Conservation (phyloP, 2,113 vertebrate genomes). For the Trinectes maculatus region DNA sequence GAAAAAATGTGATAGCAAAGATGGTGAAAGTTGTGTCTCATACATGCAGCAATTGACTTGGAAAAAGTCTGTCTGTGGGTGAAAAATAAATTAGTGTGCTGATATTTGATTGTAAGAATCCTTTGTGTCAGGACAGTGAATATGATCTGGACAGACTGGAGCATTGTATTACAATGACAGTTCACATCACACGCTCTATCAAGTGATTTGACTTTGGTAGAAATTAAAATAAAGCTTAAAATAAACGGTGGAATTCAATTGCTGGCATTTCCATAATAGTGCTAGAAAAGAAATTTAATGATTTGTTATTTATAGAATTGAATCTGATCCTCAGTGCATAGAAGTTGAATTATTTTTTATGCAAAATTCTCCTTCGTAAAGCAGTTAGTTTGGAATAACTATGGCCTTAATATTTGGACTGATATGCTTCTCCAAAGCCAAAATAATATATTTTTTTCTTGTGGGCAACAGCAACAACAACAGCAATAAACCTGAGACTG, state of each 20-base stretch:
- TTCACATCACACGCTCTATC: no score
- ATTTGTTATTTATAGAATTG: background rate
- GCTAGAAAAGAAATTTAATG: background rate
- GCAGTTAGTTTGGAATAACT: background rate
- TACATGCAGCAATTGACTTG: constrained; percentile 39
- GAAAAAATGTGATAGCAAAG: background rate
- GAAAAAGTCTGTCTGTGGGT: constrained; percentile 33
- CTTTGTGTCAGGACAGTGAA: constrained; percentile 7
- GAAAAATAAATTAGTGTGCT: constrained; percentile 60
- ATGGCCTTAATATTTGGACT: background rate
- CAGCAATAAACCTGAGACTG: constrained; percentile 13
- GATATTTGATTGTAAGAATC: constrained; percentile 69
- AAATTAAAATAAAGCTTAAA: background rate
- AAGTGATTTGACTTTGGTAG: background rate
- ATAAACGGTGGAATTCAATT: background rate
- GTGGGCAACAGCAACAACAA: background rate
- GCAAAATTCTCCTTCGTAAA: background rate
- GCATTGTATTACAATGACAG: no score
- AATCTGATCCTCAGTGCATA: background rate
- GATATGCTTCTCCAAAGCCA: background rate
- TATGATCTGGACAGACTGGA: no score
- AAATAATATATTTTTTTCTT: background rate
- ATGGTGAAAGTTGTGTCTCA: constrained; percentile 19
- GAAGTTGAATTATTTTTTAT: background rate
- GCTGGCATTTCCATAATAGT: background rate